Percentiles rank a stretch among this genome's conserved stretches.
Conservation (phyloP, 2,888 invertebrate species). For the Geotrupes spiniger region DNA sequence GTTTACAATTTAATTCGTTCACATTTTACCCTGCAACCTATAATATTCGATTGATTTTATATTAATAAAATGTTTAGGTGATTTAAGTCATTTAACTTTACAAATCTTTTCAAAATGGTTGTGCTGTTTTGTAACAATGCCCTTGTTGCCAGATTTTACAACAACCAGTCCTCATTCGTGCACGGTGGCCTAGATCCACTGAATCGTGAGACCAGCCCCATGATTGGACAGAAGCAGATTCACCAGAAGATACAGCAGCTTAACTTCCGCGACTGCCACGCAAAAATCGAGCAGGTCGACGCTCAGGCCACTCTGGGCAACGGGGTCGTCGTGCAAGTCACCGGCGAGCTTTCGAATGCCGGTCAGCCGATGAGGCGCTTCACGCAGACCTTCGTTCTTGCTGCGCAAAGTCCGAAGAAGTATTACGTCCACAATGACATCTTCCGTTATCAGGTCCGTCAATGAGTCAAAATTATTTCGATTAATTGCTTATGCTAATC, state of each 20-base stretch:
- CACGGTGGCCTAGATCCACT: slow-evolving; percentile 88
- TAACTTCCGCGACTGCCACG: slow-evolving; percentile 95
- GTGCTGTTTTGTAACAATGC: no score
- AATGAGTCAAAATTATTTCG: no score
- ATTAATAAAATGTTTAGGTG: no score
- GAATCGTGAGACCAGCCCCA: slow-evolving; percentile 78
- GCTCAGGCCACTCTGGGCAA: slow-evolving; percentile 90
- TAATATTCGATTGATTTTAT: no score
- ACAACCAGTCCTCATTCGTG: slow-evolving; percentile 92
- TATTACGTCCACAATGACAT: slow-evolving; percentile 99
- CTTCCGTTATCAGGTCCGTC: slow-evolving; percentile 86
- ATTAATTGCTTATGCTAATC: background rate
- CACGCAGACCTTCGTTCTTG: slow-evolving; percentile 96
- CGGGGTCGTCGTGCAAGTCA: slow-evolving; percentile 96
- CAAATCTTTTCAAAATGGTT: no score
- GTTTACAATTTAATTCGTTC: no score
- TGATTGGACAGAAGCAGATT: slow-evolving; percentile 90
- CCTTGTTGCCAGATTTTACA: slow-evolving; percentile 97
- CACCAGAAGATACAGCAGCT: slow-evolving; percentile 93
- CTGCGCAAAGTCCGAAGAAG: slow-evolving; percentile 93
- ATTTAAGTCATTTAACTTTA: no score
- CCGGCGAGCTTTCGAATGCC: slow-evolving; percentile 94
- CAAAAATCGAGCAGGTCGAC: slow-evolving; percentile 96
- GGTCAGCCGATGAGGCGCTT: slow-evolving; percentile 97
- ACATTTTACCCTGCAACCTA: no score